Evolutionary conservation across 2,888 invertebrate genomes (phyloP).

Genomic region (Microdon myrmicae): DNA sequence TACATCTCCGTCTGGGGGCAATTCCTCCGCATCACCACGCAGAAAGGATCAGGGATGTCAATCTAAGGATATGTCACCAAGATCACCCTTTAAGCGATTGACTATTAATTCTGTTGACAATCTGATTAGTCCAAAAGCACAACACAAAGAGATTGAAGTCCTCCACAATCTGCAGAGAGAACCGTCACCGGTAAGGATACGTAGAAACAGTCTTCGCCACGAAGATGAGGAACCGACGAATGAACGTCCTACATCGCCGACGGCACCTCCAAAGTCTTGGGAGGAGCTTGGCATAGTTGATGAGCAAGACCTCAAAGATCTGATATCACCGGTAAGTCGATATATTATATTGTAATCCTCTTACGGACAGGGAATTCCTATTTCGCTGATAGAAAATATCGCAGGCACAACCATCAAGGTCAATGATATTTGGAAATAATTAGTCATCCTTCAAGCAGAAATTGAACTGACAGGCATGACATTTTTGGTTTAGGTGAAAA

Average conservation of each 20-base stretch:
- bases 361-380: no score
- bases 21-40: constrained; percentile 49
- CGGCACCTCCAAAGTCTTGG: constrained; percentile 67
- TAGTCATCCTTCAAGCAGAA: no score
- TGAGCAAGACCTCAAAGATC: constrained; percentile 72
- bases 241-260: constrained; percentile 51
- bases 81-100: constrained; percentile 59
- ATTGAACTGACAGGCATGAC: no score
- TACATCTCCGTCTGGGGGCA: constrained; percentile 22
- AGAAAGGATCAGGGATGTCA: constrained; percentile 15
- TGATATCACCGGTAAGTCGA: constrained; percentile 78
- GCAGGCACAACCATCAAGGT: no score
- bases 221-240: constrained; percentile 21
- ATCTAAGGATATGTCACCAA: constrained; percentile 55
- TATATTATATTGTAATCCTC: no score
- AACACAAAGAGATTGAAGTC: constrained; percentile 75
- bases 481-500: no score
- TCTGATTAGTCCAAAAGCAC: constrained; percentile 65
- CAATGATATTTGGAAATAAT: no score
- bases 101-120: constrained; percentile 68
- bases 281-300: constrained; percentile 74
- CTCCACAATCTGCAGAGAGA: constrained; percentile 76
- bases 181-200: constrained; percentile 70
- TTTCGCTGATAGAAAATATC: no score
- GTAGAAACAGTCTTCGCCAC: constrained; percentile 46